Conservation (phyloP, 2,888 invertebrate genomes). For the Vesta saturnalis region DNA sequence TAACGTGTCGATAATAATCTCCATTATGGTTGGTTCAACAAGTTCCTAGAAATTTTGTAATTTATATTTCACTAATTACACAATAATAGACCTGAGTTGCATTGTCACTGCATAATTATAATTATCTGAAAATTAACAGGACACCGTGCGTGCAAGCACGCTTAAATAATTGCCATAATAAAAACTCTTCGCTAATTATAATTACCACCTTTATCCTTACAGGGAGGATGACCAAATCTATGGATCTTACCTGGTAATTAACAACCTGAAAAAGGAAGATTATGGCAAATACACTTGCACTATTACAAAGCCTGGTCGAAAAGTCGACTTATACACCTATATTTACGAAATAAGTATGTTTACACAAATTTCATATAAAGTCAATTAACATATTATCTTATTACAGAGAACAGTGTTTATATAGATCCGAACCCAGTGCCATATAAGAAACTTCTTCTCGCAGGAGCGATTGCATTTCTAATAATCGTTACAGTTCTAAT, state of each 20-base stretch:
- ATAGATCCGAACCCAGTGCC: constrained; percentile 63
- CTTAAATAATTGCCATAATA: too few species aligned
- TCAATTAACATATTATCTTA: constrained; percentile 4
- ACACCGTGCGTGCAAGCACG: too few species aligned
- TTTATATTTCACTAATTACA: too few species aligned
- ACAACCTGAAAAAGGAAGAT: constrained; percentile 69
- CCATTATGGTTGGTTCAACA: too few species aligned
- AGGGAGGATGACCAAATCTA: constrained; percentile 77
- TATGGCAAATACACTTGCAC: constrained; percentile 78
- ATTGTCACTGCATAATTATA: neutral
- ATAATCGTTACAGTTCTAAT: constrained; percentile 63
- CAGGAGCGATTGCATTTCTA: constrained; percentile 64
- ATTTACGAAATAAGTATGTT: constrained; percentile 67
- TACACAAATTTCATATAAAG: neutral
- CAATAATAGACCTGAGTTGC: neutral
- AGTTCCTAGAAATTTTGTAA: too few species aligned
- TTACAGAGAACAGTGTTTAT: constrained; percentile 56
- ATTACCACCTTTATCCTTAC: constrained; percentile 39
- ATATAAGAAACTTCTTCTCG: constrained; percentile 68
- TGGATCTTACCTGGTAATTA: constrained; percentile 75
- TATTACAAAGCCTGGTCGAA: constrained; percentile 72
- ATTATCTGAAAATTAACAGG: too few species aligned
- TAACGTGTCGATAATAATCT: too few species aligned
- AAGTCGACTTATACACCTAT: constrained; percentile 64
- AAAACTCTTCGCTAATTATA: neutral